Conservation (phyloP, 2,113 vertebrate species). For the Blennius ocellaris region DNA sequence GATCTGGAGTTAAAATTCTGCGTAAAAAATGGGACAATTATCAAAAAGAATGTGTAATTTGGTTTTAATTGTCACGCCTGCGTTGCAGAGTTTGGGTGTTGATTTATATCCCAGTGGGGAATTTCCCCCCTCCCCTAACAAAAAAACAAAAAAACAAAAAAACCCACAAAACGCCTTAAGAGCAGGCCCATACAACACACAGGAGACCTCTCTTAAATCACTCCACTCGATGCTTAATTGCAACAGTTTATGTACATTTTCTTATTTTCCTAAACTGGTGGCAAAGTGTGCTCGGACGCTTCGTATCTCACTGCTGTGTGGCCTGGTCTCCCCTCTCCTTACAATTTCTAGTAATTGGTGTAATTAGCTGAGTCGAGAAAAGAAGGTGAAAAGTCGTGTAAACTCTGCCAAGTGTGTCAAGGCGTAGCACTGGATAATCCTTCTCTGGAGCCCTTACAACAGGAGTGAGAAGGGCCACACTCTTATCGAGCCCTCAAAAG, state of each 20-base stretch:
- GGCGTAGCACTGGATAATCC: constrained; percentile 19
- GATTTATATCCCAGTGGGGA: constrained; percentile 54
- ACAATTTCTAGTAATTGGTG: constrained; percentile 15
- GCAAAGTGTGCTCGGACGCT: constrained; percentile 20
- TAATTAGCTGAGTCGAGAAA: constrained; percentile 25
- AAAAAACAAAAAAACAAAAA: neutral
- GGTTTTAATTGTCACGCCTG: constrained; percentile 37
- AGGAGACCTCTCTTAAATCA: constrained; percentile 37
- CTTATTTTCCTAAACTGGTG: constrained; percentile 33
- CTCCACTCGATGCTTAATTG: constrained; percentile 55
- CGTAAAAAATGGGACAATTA: constrained; percentile 51
- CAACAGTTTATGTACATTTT: constrained; percentile 45
- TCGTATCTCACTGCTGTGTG: constrained; percentile 1
- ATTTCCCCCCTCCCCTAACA: constrained; percentile 49
- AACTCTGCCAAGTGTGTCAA: constrained; percentile 47
- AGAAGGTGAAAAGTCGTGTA: constrained; percentile 21
- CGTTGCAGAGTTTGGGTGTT: constrained; percentile 28
- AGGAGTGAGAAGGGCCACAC: constrained; percentile 21
- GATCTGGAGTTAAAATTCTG: constrained; percentile 33
- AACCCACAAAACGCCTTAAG: constrained; percentile 5
- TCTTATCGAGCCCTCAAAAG: neutral
- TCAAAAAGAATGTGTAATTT: constrained; percentile 31
- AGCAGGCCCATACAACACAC: constrained; percentile 8
- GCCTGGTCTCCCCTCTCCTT: constrained; percentile 15
- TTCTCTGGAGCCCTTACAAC: constrained; percentile 11